Evolutionary conservation across 2,113 vertebrate genomes (phyloP), one percentile per base, ranked within the genome.

Genomic region (Casuarius casuarius): DNA sequence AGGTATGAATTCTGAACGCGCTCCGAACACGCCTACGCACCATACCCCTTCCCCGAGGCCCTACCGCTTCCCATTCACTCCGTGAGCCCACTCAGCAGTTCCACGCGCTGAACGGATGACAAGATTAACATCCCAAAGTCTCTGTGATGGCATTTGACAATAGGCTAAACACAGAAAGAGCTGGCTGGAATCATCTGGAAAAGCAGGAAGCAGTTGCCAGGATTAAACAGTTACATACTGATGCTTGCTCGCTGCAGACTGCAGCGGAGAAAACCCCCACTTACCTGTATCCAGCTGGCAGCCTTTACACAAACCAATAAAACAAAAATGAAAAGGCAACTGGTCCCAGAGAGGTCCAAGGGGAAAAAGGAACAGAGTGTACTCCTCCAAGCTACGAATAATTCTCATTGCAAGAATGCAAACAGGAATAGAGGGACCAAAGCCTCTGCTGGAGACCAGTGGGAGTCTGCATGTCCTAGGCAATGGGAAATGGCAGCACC

Each of bases 111-210:
- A 72, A 63, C 89, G 85, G 67, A 84, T 13, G 89, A 91, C 42
- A 84, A 91, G 46, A 97, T 94, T 91, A 88, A 90, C 23, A 38
- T 62, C 87, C 87, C 65, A 42, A 72, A 65, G 84, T 7, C 87
- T 96, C 74, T 95, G 87, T 94, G 87, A 18, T 0, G 3, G 54
- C 40, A 15, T 26, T 11, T 1, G n/a, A 97, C 96, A 96, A 95
- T 65, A 38, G 91, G 67, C 71, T 89, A 2, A 77, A 83, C 84
- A 92, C 90, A 88, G 48, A 94, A 85, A 81, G 91, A 87, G 72
- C 91, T 93, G 81, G 86, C 96, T 97, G 86, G 96, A 94, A 97
- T 92, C 59, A 90, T 95, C 97, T 94, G 89, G 96, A 94, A 97
- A 91, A 94, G 91, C n/a, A 77, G 84, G 78, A 83, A 95, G 87